These are phyloP conservation scores for Paratrypauchen microcephalus DNA, from an alignment of 2,797 vertebrate species.

Conservation along the genomic window DNA sequence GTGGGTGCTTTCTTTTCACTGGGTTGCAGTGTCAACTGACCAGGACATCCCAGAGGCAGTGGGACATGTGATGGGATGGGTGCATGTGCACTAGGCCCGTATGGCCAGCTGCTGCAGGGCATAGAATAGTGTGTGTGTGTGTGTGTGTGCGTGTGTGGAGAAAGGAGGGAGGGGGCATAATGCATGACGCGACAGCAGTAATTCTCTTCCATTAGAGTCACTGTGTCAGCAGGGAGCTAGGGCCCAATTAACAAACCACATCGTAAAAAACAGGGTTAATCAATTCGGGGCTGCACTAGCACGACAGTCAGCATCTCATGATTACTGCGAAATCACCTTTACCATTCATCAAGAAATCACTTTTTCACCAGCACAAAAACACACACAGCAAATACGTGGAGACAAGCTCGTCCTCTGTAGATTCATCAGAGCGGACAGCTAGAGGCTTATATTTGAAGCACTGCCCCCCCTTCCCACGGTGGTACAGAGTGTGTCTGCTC, in stretches of 20 bases:
- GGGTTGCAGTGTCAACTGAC: conserved; percentile 65
- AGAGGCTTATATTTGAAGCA: conserved; percentile 47
- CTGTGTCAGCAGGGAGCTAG: conserved; percentile 74
- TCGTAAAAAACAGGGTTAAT: conserved; percentile 65
- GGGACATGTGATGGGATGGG: conserved; percentile 52
- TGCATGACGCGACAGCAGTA: conserved; percentile 68
- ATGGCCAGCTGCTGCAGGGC: conserved; percentile 58
- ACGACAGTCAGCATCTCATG: conserved; percentile 56
- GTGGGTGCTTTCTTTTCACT: conserved; percentile 47
- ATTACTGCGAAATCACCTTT: conserved; percentile 57
- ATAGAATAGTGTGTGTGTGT: conserved; percentile 3
- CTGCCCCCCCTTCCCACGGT: conserved; percentile 60
- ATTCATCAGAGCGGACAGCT: conserved; percentile 34
- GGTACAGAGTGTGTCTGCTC: conserved; percentile 47
- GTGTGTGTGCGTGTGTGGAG: conserved; percentile 6
- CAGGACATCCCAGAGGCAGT: conserved; percentile 38
- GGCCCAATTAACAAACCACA: conserved; percentile 71
- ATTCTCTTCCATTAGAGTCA: conserved; percentile 77
- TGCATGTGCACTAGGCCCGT: conserved; percentile 39
- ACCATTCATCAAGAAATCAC: conserved; percentile 38
- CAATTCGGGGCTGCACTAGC: conserved; percentile 51
- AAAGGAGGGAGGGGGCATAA: conserved; percentile 53
- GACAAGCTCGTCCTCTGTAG: conserved; percentile 55
- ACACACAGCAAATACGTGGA: conserved; percentile 48
- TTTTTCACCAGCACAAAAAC: not conserved